Evolutionary conservation across 2,113 vertebrate species (phyloP), one percentile per base, ranked within the genome.

Genomic region (Penelope pileata): DNA sequence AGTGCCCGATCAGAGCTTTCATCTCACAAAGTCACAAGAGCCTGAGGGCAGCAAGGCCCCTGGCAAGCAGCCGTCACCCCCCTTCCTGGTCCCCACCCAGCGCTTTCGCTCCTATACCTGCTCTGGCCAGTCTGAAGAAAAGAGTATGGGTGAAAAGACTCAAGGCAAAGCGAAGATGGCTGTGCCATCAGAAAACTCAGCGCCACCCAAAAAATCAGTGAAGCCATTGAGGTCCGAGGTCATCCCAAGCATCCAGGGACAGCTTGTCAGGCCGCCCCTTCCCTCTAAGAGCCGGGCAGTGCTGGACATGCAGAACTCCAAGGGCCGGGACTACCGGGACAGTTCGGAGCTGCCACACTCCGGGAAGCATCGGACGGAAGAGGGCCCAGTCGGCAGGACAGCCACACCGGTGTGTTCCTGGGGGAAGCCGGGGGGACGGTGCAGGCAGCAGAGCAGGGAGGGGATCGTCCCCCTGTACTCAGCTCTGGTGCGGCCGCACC

Each of bases 71-170:
- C 98, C 16, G 45, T 98, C 36, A 11, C 34, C 83, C 32, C 97
- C 90, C 24, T 96, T 97, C 86, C 97, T 98, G 21, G 88, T 98
- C 40, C 98, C 98, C 8, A 96, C 96, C 1, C 98, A 98, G 58
- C 97, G 98, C 32, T 97, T 98, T 82, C 99, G 99, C 30, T 99
- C 99, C 87, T 99, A 97, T 72, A 99, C 99, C 38, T 99, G 97
- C 94, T 98, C 99, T 0, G 95, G 98, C 63, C 96, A 97, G 36
- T 1, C 90, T 0, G 97, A 98, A 26, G 97, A 97, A 83, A 97
- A 93, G 64, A 75, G 73, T 0, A 13, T 16, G 2, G 36, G 74
- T 9, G 97, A 98, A 84, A 98, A 98, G 96, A 86, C 75, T 66
- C 97, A 96, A n/a, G 96, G 86, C 43, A 99, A 98, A 96, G 94